Evolutionary conservation across 2,888 invertebrate species (phyloP), one percentile per base, ranked within the genome.

Genomic region (Troglohyphantes excavatus): DNA sequence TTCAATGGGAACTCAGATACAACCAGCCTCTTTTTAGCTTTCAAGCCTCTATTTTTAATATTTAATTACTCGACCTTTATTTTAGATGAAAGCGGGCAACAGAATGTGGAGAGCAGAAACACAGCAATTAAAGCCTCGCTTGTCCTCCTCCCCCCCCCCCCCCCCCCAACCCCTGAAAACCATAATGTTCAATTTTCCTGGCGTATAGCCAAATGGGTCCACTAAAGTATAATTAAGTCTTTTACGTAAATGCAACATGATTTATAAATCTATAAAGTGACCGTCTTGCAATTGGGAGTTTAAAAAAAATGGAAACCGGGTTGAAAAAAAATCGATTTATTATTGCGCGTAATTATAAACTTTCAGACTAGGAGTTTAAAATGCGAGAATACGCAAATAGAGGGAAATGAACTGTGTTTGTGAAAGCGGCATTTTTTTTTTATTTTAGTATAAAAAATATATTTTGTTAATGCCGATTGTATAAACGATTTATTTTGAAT

Each of bases 221-320:
- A 27, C 75, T 70, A 73, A 84, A 84, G 75, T 84, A 76, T 75
- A 84, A 84, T 84, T 84, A 84, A 84, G 84, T 75, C 75, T 84
- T 84, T 84, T 84, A 75, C 84, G 67, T 84, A 84, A 84, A 84
- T 67, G 84, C 75, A 75, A 19, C 53, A 65, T 61, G 75, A 84
- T 75, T 84, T 75, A 84, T 75, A 84, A 84, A 70, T 84, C 67
- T 76, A 84, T 76, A 84, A 84, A 75, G 67, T 75, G 33, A 84
- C 65, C 84, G 43, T 67, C 75, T 73, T 83, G 26, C 63, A 83
- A 65, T 65, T 73, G 73, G 63, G 53, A 68, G 13, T 46, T 29
- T 68, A 26, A 67, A 61, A 84, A 67, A 67, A 75, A 29, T 11
- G 17, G 39, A 53, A 61, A 29, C 23, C 13, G 26, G 26, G 17